Evolutionary conservation across 2,797 vertebrate species (phyloP).

Genomic region (Hybognathus amarus): DNA sequence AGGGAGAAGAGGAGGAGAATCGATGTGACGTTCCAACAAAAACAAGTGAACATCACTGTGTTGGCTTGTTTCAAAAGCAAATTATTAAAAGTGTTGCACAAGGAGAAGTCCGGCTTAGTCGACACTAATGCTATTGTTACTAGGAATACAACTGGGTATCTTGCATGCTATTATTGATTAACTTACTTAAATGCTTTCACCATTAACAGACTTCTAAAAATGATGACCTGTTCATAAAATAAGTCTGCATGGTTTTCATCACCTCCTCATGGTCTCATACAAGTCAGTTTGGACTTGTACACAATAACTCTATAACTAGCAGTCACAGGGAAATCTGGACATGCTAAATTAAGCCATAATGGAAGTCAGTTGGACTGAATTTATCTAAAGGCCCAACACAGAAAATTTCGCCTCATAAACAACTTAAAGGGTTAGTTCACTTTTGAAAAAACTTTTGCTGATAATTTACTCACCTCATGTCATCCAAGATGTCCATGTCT

Average conservation of each 20-base stretch:
- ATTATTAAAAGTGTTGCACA: constrained; percentile 25
- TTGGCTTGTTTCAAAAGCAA: constrained; percentile 30
- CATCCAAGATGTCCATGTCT: too few species aligned
- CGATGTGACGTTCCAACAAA: constrained; percentile 29
- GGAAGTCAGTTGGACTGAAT: not conserved
- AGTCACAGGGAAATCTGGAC: not conserved
- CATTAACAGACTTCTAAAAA: not conserved
- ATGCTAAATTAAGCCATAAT: not conserved
- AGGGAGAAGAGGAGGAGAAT: constrained; percentile 12
- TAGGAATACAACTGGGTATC: not conserved
- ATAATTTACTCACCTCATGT: too few species aligned
- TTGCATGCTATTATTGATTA: not conserved
- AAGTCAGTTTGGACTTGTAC: not conserved
- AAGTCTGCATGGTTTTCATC: not conserved
- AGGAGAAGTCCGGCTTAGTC: constrained; percentile 8
- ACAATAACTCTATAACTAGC: not conserved
- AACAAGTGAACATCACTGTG: constrained; percentile 28
- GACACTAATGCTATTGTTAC: not conserved
- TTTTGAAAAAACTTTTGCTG: too few species aligned
- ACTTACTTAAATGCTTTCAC: not conserved
- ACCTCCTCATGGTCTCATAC: not conserved
- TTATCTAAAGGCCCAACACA: constrained; percentile 4
- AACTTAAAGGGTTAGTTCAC: too few species aligned
- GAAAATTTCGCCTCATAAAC: constrained; percentile 19
- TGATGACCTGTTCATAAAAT: not conserved